Percentiles rank a stretch among this genome's conserved stretches.
phyloP scores from a whole-genome alignment of 2,888 invertebrate species.

The Palloptera scutellata region DNA sequence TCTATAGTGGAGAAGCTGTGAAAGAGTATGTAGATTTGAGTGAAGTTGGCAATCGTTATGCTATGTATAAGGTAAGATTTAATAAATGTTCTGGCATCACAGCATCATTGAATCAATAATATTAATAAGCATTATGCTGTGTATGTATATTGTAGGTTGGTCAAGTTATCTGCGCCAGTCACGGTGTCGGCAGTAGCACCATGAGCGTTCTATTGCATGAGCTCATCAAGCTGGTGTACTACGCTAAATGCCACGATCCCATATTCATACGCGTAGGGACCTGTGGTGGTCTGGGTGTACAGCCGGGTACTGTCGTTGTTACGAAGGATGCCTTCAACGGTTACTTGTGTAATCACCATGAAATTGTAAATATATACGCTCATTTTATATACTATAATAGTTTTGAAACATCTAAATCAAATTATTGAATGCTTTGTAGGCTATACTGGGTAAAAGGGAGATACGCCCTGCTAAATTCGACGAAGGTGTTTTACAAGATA shows the following conservation, averaged over 20 bases:
- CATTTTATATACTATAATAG: background rate
- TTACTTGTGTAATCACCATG: constrained; percentile 78
- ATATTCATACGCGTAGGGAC: constrained; percentile 92
- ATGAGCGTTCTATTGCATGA: constrained; percentile 97
- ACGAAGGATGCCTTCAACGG: constrained; percentile 92
- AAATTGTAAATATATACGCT: constrained; percentile 73
- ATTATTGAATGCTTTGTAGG: constrained; percentile 65
- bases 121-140: background rate
- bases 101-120: background rate
- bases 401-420: background rate
- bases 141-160: constrained; percentile 49
- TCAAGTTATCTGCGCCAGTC: constrained; percentile 65
- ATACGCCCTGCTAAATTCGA: constrained; percentile 84
- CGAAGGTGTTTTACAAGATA: constrained; percentile 68
- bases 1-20: constrained; percentile 80
- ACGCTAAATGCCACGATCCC: constrained; percentile 87
- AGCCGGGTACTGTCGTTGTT: constrained; percentile 91
- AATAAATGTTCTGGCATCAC: background rate
- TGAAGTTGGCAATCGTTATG: constrained; percentile 86
- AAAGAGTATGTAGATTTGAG: constrained; percentile 86
- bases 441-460: constrained; percentile 82
- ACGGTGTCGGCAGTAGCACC: constrained; percentile 97
- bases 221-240: constrained; percentile 90
- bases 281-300: constrained; percentile 90
- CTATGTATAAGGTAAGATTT: constrained; percentile 83